phyloP scores from a whole-genome alignment of 2,888 invertebrate species.

The Perizoma flavofasciatum region DNA sequence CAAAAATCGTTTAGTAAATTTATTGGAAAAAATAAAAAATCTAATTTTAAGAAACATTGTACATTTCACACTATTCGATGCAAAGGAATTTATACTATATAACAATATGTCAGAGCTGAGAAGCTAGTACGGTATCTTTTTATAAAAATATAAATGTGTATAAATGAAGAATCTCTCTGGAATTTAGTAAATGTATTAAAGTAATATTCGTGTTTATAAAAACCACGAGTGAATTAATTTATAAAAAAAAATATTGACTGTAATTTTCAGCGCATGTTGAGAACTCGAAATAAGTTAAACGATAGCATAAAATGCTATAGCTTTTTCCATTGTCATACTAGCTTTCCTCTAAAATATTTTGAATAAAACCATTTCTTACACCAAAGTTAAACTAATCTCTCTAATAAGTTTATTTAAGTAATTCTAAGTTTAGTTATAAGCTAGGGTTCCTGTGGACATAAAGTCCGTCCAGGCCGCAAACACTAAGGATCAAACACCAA shows the following conservation, averaged over 20 bases:
- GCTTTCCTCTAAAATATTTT: not conserved
- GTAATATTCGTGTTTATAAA: conserved; percentile 9
- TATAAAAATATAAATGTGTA: conserved; percentile 8
- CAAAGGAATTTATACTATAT: conserved; percentile 68
- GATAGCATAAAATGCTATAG: conserved; percentile 24
- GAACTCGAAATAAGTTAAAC: conserved; percentile 8
- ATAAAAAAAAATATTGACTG: not conserved
- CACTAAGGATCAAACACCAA: conserved; percentile 79
- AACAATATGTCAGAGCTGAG: conserved; percentile 47
- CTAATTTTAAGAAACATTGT: conserved; percentile 40
- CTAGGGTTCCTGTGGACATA: conserved; percentile 76
- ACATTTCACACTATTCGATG: conserved; percentile 61
- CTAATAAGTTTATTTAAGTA: not conserved
- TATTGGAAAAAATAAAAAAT: not conserved
- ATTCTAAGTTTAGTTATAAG: not conserved
- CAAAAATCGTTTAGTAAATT: too few species aligned
- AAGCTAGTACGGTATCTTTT: conserved; percentile 32
- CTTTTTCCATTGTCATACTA: not conserved
- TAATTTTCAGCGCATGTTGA: conserved; percentile 2
- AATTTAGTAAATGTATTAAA: conserved; percentile 28
- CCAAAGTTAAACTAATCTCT: not conserved
- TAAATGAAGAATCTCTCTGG: conserved; percentile 32
- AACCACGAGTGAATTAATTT: conserved; percentile 6
- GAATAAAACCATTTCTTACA: too few species aligned
- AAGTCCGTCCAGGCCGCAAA: conserved; percentile 74